These are phyloP conservation scores for Gouania willdenowi DNA, from an alignment of 2,797 vertebrate genomes.

Conservation along the genomic window DNA sequence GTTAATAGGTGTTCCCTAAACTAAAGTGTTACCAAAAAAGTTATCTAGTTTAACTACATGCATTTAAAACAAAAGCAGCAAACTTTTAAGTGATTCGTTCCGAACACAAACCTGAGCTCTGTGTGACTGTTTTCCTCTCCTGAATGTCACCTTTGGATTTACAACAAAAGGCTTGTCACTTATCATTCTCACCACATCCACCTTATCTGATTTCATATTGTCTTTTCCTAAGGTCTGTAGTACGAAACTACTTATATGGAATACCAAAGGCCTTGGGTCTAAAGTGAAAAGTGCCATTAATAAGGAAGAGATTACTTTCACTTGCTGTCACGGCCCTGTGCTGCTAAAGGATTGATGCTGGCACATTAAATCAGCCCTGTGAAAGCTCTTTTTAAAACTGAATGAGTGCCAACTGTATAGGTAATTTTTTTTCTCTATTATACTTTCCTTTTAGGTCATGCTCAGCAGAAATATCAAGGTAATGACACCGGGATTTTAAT, in stretches of 20 bases:
- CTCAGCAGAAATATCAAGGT: constrained; percentile 38
- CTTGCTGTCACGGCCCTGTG: constrained; percentile 61
- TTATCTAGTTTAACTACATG: no score
- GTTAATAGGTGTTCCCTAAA: no score
- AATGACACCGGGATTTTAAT: constrained; percentile 32
- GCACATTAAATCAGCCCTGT: constrained; percentile 68
- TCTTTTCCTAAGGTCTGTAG: constrained; percentile 55
- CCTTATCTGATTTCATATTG: constrained; percentile 69
- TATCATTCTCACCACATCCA: constrained; percentile 53
- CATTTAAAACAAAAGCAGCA: no score
- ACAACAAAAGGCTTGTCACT: constrained; percentile 35
- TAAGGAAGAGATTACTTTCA: constrained; percentile 74
- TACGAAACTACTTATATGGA: constrained; percentile 58
- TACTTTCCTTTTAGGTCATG: constrained; percentile 49
- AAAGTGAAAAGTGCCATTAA: constrained; percentile 74
- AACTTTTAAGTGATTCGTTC: no score
- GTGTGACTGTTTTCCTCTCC: background rate
- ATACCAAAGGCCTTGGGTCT: constrained; percentile 62
- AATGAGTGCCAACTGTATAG: constrained; percentile 46
- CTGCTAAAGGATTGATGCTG: constrained; percentile 67
- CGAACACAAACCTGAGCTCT: no score
- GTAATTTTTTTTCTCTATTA: constrained; percentile 39
- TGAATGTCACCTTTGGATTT: constrained; percentile 25
- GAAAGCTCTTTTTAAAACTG: constrained; percentile 65
- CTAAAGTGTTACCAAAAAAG: no score